Evolutionary conservation across 1,140 invertebrate species (phyloP), one percentile per base, ranked within the genome.

Genomic region (Pogonognathellus flavescens): DNA sequence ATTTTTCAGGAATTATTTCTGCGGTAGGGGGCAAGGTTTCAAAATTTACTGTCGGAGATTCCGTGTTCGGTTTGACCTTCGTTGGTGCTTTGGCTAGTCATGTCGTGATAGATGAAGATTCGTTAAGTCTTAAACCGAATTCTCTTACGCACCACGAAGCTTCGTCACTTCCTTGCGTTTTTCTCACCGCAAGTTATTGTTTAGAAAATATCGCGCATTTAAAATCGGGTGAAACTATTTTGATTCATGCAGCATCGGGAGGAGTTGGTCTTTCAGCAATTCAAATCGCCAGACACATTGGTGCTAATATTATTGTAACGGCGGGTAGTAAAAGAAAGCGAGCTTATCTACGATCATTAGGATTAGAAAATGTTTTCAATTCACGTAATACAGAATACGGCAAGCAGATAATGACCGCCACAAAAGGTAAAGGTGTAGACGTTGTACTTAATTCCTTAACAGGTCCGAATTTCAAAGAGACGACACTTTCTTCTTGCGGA

Each of bases 241-340:
- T 94, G 1, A 90, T 94, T 59, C 93, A 94, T 90, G 93, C 93
- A 72, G 93, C 93, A 16, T 93, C 92, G 90, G 93, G 93, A 50
- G 92, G 91, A n/a, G 93, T 94, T 31, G 93, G 93, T 0, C 86
- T 93, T 20, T 93, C 93, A 14, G 91, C 92, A 57, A 90, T 92
- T 18, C 93, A 94, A 89, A 90, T 94, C 5, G 93, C 92, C 0
- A 91, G 89, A 88, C 89, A 31, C 57, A 86, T 89, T 83, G 93
- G 91, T 0, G 84, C 81, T 14, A 53, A 72, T 14, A 72, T 87
- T 22, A 49, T 85, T 16, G 86, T 82, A 5, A 87, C 86, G 5
- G 86, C 86, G 7, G 86, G 86, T 22, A 85, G 50, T n/a, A 25
- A 6, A 49, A 31, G 86, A 11, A 87, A 87, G 57, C 7, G 84